Percentiles rank a stretch among this genome's conserved stretches.
These are phyloP conservation scores for Panagrolaimus sp. DNA, from an alignment of 1,140 invertebrate species.

Conservation along the genomic window DNA sequence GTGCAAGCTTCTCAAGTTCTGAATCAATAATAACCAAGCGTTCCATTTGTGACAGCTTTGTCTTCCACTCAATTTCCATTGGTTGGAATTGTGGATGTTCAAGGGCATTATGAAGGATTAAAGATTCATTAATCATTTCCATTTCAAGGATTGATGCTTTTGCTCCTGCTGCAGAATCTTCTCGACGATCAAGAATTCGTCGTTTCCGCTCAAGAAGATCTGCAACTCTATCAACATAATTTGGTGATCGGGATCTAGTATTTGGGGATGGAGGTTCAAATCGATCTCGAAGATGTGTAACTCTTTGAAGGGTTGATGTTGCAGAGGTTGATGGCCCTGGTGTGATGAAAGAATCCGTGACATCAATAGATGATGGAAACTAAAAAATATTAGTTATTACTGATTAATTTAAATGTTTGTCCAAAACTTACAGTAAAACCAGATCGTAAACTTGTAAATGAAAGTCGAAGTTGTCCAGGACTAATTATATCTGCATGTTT, in stretches of 20 bases:
- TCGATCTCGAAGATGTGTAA: not conserved
- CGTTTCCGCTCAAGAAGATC: conserved; percentile 34
- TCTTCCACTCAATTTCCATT: conserved; percentile 27
- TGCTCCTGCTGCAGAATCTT: conserved; percentile 37
- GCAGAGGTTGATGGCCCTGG: not conserved
- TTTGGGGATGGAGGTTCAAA: not conserved
- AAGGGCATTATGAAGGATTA: conserved; percentile 17
- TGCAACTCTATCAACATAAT: conserved; percentile 18
- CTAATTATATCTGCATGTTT: not conserved
- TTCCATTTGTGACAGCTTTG: conserved; percentile 20
- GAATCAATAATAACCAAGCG: conserved; percentile 23
- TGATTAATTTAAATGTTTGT: too few species aligned
- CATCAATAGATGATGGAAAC: not conserved
- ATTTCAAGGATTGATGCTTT: conserved; percentile 37
- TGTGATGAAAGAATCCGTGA: not conserved
- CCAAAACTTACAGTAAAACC: not conserved
- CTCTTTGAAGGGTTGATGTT: not conserved
- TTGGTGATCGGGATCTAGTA: not conserved
- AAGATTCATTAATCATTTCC: conserved; percentile 30
- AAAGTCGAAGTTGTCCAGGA: not conserved
- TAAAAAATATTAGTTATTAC: not conserved
- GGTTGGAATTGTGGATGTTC: conserved; percentile 19
- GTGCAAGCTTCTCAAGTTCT: not conserved
- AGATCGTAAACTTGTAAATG: not conserved
- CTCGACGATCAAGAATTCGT: conserved; percentile 20